Conservation (phyloP, 2,888 invertebrate genomes). For the Micoletzkya japonica region DNA sequence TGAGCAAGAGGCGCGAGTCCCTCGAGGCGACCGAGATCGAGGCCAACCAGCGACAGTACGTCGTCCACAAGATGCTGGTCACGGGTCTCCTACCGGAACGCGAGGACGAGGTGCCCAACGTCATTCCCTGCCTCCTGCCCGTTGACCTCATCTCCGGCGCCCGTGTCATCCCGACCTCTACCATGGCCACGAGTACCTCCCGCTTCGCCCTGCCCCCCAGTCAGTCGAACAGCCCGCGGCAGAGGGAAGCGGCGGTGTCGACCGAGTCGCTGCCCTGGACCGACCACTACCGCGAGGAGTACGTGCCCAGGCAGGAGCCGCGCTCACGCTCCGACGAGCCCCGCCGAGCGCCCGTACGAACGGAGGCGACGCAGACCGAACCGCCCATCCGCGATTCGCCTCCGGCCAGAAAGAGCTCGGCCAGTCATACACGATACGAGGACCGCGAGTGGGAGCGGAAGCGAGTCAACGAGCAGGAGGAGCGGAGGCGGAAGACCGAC, state of each 20-base stretch:
- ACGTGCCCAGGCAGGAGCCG: not conserved
- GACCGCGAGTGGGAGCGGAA: not conserved
- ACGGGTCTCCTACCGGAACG: constrained; percentile 58
- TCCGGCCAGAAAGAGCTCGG: not conserved
- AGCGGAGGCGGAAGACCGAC: constrained; percentile 28
- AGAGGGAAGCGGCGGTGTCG: constrained; percentile 24
- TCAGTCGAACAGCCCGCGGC: not conserved
- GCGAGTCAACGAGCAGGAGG: constrained; percentile 2
- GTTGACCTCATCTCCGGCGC: constrained; percentile 57
- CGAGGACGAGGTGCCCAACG: constrained; percentile 55
- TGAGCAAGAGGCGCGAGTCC: constrained; percentile 64
- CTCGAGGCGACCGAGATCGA: constrained; percentile 67
- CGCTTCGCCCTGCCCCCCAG: constrained; percentile 8
- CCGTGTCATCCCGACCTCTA: constrained; percentile 43
- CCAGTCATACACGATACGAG: constrained; percentile 7
- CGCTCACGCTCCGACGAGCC: constrained; percentile 7
- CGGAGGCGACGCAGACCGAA: constrained; percentile 22
- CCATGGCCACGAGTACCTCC: not conserved
- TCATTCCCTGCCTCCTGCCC: constrained; percentile 60
- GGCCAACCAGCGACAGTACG: constrained; percentile 63
- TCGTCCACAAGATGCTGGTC: constrained; percentile 59
- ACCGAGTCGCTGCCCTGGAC: constrained; percentile 13
- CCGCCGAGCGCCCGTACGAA: not conserved
- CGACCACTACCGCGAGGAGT: not conserved
- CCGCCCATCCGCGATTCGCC: constrained; percentile 2